phyloP scores from a whole-genome alignment of 2,888 invertebrate species.

The Orthosia incerta region DNA sequence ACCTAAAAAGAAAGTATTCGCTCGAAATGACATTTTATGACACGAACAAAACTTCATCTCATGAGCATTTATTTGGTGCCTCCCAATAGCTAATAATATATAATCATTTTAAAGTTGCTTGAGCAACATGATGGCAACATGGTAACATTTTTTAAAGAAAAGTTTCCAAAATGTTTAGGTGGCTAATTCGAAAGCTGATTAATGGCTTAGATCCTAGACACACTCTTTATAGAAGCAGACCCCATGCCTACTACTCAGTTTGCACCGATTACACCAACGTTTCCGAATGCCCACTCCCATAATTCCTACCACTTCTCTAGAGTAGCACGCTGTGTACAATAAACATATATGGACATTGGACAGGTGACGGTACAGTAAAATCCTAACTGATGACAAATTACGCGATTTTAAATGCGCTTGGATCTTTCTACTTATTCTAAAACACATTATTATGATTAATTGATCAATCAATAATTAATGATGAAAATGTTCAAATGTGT shows the following conservation, averaged over 20 bases:
- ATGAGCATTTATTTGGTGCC: conserved; percentile 20
- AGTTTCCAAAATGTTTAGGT: not conserved
- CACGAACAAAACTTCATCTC: conserved; percentile 1
- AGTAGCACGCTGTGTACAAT: no score
- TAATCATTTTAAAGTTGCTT: conserved; percentile 5
- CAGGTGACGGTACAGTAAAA: not conserved
- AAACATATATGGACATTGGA: no score
- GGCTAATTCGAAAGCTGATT: conserved; percentile 11
- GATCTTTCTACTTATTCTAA: not conserved
- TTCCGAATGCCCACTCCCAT: no score
- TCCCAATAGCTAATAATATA: not conserved
- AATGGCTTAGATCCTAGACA: not conserved
- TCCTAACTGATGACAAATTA: not conserved
- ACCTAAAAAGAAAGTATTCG: not conserved
- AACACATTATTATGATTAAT: not conserved
- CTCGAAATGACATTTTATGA: conserved; percentile 18
- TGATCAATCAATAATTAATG: no score
- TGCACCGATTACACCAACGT: not conserved
- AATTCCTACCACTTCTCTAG: no score
- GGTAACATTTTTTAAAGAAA: conserved; percentile 5
- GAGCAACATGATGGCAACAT: no score
- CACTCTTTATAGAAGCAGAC: not conserved
- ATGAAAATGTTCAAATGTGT: not conserved
- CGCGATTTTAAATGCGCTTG: not conserved
- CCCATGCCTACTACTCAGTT: not conserved